Conservation (phyloP, 2,113 vertebrate genomes). For the Tautogolabrus adspersus region DNA sequence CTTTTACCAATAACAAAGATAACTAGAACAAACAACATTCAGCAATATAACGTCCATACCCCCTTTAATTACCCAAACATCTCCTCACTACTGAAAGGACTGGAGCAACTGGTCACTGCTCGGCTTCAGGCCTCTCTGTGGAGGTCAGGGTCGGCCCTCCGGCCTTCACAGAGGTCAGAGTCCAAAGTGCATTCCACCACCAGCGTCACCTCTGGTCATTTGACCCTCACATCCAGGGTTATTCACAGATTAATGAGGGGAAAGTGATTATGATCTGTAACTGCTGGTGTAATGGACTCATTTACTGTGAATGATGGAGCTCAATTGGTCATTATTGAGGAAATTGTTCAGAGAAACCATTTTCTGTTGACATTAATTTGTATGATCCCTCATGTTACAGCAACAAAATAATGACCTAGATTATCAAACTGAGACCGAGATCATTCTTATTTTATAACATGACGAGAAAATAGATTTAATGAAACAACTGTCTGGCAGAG, state of each 20-base stretch:
- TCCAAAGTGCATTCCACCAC: constrained; percentile 67
- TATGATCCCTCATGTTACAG: constrained; percentile 25
- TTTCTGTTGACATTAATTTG: constrained; percentile 28
- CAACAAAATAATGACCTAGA: constrained; percentile 2
- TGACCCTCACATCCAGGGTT: constrained; percentile 55
- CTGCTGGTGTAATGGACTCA: constrained; percentile 49
- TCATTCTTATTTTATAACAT: constrained; percentile 1
- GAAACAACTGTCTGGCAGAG: constrained; percentile 26
- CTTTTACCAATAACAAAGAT: too few relatives aligned
- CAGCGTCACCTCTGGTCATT: constrained; percentile 57
- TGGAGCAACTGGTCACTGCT: constrained; percentile 69
- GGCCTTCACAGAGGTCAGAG: constrained; percentile 63
- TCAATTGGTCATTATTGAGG: constrained; percentile 55
- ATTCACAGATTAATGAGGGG: constrained; percentile 63
- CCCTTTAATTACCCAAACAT: constrained; percentile 36
- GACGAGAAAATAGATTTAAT: constrained; percentile 6
- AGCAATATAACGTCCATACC: constrained; percentile 2
- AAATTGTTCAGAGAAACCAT: constrained; percentile 16
- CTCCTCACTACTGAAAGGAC: constrained; percentile 52
- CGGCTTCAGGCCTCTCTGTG: constrained; percentile 20
- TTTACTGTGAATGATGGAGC: constrained; percentile 53
- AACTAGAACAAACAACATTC: too few relatives aligned
- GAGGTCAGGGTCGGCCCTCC: constrained; percentile 56
- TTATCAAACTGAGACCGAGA: constrained; percentile 9
- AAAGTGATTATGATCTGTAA: constrained; percentile 55